A percentile compares a stretch with the other conserved stretches of the same genome.
phyloP scores from a whole-genome alignment of 2,888 invertebrate species.

The Caenorhabditis uteleia region DNA sequence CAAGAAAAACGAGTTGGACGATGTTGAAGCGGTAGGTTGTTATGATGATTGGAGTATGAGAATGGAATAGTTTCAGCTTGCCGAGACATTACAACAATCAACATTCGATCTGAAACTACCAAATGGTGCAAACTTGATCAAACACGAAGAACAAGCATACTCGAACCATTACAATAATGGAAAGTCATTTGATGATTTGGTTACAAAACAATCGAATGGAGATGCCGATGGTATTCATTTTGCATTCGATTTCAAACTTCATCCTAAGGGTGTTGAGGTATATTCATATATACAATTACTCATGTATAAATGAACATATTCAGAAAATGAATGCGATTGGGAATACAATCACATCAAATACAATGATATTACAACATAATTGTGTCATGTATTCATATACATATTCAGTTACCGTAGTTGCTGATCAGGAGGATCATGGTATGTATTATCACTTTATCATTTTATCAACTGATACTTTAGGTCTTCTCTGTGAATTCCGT shows the following conservation, averaged over 20 bases:
- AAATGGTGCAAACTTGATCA: slow-evolving; percentile 24
- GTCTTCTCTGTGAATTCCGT: slow-evolving; percentile 14
- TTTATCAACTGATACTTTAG: background rate
- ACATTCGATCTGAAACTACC: slow-evolving; percentile 21
- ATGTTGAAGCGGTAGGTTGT: background rate
- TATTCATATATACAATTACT: background rate
- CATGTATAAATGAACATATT: background rate
- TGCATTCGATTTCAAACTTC: slow-evolving; percentile 37
- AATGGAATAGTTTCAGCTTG: background rate
- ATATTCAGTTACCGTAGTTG: slow-evolving; percentile 15
- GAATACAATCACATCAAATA: slow-evolving; percentile 32
- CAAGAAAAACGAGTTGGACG: slow-evolving; percentile 13
- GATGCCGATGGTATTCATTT: slow-evolving; percentile 21
- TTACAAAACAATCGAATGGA: slow-evolving; percentile 8
- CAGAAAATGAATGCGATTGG: slow-evolving; percentile 21
- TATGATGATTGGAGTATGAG: too few relatives aligned
- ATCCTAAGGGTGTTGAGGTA: slow-evolving; percentile 38
- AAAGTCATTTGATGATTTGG: slow-evolving; percentile 38
- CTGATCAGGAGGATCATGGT: slow-evolving; percentile 1
- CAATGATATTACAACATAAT: slow-evolving; percentile 34
- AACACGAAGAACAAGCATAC: slow-evolving; percentile 35
- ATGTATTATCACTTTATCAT: background rate
- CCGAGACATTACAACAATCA: slow-evolving; percentile 2
- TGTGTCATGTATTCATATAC: slow-evolving; percentile 39
- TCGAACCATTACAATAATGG: slow-evolving; percentile 31